Percentiles rank a stretch among this genome's conserved stretches.
Conservation (phyloP, 2,888 invertebrate species). For the Sycophila texana region DNA sequence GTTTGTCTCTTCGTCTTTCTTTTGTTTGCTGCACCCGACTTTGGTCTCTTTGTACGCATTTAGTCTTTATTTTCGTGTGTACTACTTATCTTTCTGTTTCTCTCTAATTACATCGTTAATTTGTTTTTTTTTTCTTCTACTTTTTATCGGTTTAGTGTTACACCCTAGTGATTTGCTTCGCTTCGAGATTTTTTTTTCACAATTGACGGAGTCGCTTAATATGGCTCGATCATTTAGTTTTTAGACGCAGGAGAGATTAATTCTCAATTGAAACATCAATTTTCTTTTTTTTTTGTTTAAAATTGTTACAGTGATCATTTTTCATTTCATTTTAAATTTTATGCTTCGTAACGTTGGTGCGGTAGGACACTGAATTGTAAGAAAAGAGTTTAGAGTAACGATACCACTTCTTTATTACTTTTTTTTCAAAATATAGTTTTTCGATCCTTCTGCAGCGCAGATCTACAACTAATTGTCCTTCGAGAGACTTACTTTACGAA, state of each 20-base stretch:
- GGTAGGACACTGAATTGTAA: background rate
- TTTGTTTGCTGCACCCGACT: constrained; percentile 17
- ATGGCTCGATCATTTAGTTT: background rate
- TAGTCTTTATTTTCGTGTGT: constrained; percentile 41
- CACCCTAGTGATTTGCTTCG: background rate
- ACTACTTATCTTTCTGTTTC: constrained; percentile 1
- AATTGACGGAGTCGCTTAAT: constrained; percentile 9
- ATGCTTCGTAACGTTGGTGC: background rate
- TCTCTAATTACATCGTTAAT: constrained; percentile 5
- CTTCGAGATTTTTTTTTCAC: background rate
- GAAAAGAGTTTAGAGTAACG: constrained; percentile 20
- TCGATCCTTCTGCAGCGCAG: constrained; percentile 7
- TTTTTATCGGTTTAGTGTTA: constrained; percentile 2
- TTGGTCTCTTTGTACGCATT: constrained; percentile 46
- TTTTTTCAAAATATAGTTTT: constrained; percentile 19
- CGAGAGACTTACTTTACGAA: background rate
- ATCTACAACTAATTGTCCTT: background rate
- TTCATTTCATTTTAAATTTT: too few species aligned
- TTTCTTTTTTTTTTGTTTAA: too few species aligned
- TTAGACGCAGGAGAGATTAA: too few species aligned
- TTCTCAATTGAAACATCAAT: too few species aligned
- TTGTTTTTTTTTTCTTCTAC: constrained; percentile 11
- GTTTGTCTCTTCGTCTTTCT: constrained; percentile 16
- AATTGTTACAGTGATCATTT: too few species aligned
- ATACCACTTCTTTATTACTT: background rate